phyloP scores from a whole-genome alignment of 2,113 vertebrate genomes.

The Ornithorhynchus anatinus region DNA sequence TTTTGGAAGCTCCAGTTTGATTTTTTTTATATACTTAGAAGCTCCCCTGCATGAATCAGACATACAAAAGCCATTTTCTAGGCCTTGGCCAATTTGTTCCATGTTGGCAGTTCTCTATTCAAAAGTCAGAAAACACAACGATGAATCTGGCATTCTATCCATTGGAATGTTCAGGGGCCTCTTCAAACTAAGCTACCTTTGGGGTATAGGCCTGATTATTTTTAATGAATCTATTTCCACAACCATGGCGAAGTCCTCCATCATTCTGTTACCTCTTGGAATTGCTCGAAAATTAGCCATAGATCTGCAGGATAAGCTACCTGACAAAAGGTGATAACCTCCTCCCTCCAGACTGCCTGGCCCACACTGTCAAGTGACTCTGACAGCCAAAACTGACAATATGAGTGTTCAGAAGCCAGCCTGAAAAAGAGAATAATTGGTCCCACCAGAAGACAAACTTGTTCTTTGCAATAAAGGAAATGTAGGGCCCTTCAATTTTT shows the following conservation, averaged over 20 bases:
- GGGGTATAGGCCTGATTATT: slow-evolving; percentile 33
- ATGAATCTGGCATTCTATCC: slow-evolving; percentile 6
- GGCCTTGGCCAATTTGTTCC: slow-evolving; percentile 27
- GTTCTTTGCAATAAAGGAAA: not conserved
- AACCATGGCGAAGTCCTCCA: slow-evolving; percentile 23
- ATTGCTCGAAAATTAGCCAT: not conserved
- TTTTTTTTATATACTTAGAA: not conserved
- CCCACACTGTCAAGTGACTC: not conserved
- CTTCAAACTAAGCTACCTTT: slow-evolving; percentile 23
- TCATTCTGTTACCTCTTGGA: slow-evolving; percentile 35
- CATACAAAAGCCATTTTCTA: not conserved
- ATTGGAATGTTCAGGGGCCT: slow-evolving; percentile 17
- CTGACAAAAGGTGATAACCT: not conserved
- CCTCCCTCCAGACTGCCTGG: not conserved
- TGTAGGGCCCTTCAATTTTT: not conserved
- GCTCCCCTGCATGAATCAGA: slow-evolving; percentile 23
- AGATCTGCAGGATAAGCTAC: not conserved
- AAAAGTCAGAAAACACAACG: not conserved
- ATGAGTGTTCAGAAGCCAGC: not conserved
- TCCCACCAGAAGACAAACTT: not conserved
- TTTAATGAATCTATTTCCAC: slow-evolving; percentile 24
- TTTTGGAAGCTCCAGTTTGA: not conserved
- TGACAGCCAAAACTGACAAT: not conserved
- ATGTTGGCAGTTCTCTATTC: slow-evolving; percentile 23
- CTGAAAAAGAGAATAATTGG: too few relatives aligned